A percentile compares a stretch with the other conserved stretches of the same genome.
phyloP scores from a whole-genome alignment of 2,797 vertebrate genomes.

The Urophycis tenuis region DNA sequence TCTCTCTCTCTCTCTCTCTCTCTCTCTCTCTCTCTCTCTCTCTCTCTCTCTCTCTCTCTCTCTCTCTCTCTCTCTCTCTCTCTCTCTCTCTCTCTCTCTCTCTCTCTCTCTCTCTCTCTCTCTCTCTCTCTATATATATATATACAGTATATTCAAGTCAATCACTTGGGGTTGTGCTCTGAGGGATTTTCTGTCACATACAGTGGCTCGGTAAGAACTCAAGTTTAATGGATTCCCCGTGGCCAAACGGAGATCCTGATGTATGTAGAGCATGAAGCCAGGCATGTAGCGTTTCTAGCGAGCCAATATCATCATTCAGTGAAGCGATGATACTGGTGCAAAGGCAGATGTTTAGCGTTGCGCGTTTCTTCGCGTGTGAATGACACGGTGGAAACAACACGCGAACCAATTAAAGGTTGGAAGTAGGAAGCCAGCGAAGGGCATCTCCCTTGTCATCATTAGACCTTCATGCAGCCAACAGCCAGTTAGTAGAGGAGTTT shows the following conservation, averaged over 20 bases:
- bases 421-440: neutral
- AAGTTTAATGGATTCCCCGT: slow-evolving; percentile 24
- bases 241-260: slow-evolving; percentile 22
- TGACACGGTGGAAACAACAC: neutral
- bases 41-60: neutral
- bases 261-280: neutral
- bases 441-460: neutral
- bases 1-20: neutral
- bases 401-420: neutral
- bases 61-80: neutral
- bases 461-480: neutral
- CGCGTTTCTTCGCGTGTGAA: slow-evolving; percentile 19
- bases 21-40: neutral
- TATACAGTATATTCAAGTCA: neutral
- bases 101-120: neutral
- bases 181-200: slow-evolving; percentile 36
- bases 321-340: neutral
- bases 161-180: slow-evolving; percentile 19
- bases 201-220: slow-evolving; percentile 7
- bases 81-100: slow-evolving; percentile 5
- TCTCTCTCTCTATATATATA: neutral
- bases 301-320: slow-evolving; percentile 5
- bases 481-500: neutral
- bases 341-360: slow-evolving; percentile 18
- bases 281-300: slow-evolving; percentile 4